phyloP scores from a whole-genome alignment of 2,797 vertebrate species.

The Macroramphosus scolopax region DNA sequence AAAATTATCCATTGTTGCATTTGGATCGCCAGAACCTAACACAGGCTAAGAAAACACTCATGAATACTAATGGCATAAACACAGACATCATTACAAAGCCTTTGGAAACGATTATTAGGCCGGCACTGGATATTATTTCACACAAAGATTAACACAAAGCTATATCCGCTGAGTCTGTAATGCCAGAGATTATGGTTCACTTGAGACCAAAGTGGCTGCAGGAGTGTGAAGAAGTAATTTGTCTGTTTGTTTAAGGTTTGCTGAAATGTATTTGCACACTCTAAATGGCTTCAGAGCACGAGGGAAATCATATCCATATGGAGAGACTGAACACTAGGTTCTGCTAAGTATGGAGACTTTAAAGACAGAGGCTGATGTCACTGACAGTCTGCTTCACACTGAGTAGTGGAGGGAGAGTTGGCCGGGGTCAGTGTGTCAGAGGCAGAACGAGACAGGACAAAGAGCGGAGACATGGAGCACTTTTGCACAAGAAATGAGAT shows the following conservation, averaged over 20 bases:
- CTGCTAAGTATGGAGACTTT: constrained; percentile 28
- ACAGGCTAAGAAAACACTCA: constrained; percentile 45
- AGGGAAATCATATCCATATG: constrained; percentile 70
- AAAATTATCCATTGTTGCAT: constrained; percentile 53
- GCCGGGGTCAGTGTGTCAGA: constrained; percentile 18
- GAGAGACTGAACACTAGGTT: constrained; percentile 33
- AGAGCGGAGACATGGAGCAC: constrained; percentile 6
- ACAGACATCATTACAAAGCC: constrained; percentile 45
- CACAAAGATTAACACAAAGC: constrained; percentile 43
- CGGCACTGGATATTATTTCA: constrained; percentile 49
- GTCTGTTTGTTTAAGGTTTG: constrained; percentile 65
- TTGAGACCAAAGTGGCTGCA: constrained; percentile 64
- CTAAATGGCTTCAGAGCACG: constrained; percentile 38
- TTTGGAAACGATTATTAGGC: constrained; percentile 52
- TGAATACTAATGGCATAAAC: constrained; percentile 56
- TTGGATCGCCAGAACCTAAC: constrained; percentile 52
- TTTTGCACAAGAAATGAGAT: no score
- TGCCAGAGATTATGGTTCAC: constrained; percentile 59
- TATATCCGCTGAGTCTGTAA: constrained; percentile 38
- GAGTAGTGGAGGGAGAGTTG: no score
- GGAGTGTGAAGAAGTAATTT: constrained; percentile 68
- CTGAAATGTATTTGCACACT: constrained; percentile 64
- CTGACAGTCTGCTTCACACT: constrained; percentile 40
- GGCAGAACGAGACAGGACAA: constrained; percentile 5
- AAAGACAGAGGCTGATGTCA: constrained; percentile 53